Base-by-base conservation (phyloP, 2,113 vertebrate species). In the Chamaetylas fuelleborni region DNA sequence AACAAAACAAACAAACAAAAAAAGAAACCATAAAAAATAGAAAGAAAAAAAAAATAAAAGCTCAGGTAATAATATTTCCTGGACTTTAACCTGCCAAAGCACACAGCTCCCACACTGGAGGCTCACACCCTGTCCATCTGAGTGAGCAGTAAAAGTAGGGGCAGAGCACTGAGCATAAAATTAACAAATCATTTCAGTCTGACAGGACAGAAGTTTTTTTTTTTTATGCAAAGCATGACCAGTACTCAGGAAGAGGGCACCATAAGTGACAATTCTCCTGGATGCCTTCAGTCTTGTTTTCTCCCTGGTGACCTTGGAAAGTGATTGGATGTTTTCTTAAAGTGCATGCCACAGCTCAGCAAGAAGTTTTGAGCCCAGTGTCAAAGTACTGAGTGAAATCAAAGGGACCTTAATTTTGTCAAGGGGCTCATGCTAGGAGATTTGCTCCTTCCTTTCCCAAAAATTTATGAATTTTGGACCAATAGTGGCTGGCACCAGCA, bases 151-250 rank as follows among this genome's bases (percentile, higher is more conserved):
- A 50, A 34, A 38, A 54, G 47, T 18, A 38, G 19, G 67, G 54
- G 72, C 72, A 83, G 60, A 90, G 10, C 56, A 31, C 34, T 53
- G 51, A 78, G 26, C 64, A 45, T 11, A 88, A 81, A 42, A 76
- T 67, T 40, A 93, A 60, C 34, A 93, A 79, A 71, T 87, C 19
- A 53, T 45, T 90, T 66, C 54, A 43, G 36, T 74, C 73, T 86
- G 80, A 60, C 47, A 67, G 62, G 47, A 28, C 8, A 42, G 10
- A 72, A 50, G n/a, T n/a, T 29, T 78, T 90, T 77, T 51, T 19
- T 40, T 81, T 48, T 87, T 43, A 79, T 91, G 76, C 51, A 73
- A 67, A 93, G 11, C 2, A 1, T 93, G 80, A 81, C 86, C 19
- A 20, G 16, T 40, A 56, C 11, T 25, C 22, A 79, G 74, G 84